A percentile compares a stretch with the other conserved stretches of the same genome.
Evolutionary conservation across 1,140 invertebrate genomes (phyloP).

Genomic region (Heliothis subflexa): DNA sequence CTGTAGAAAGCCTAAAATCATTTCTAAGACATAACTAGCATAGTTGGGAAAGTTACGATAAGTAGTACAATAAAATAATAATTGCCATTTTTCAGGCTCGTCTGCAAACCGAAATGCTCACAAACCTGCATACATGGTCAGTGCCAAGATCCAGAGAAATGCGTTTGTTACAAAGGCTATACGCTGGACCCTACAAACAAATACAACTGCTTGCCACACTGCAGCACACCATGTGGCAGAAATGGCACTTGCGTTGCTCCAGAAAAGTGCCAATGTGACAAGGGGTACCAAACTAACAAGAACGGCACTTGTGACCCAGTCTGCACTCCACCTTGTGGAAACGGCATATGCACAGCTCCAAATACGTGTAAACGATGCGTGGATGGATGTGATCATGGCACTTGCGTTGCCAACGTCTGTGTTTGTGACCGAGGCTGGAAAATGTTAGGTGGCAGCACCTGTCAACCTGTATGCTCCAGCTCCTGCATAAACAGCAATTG

Average conservation of each 20-base stretch:
- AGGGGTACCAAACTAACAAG: neutral
- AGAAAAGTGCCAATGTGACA: slow-evolving; percentile 84
- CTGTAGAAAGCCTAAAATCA: no score
- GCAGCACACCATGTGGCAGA: neutral
- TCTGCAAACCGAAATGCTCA: no score
- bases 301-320: slow-evolving; percentile 28
- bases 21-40: no score
- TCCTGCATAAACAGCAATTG: slow-evolving; percentile 52
- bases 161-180: slow-evolving; percentile 63
- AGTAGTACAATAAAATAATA: no score
- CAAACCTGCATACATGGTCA: neutral
- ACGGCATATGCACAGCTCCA: slow-evolving; percentile 83
- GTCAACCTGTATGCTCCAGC: slow-evolving; percentile 15
- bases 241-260: slow-evolving; percentile 65
- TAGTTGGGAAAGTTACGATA: no score
- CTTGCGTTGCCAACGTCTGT: neutral
- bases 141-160: slow-evolving; percentile 83
- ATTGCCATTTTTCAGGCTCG: no score
- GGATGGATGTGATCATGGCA: slow-evolving; percentile 59
- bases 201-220: neutral
- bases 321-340: slow-evolving; percentile 70
- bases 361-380: slow-evolving; percentile 78
- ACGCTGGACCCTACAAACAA: neutral
- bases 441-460: neutral
- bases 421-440: slow-evolving; percentile 38